Evolutionary conservation across 2,113 vertebrate genomes (phyloP).

Genomic region (Eulemur rufifrons): DNA sequence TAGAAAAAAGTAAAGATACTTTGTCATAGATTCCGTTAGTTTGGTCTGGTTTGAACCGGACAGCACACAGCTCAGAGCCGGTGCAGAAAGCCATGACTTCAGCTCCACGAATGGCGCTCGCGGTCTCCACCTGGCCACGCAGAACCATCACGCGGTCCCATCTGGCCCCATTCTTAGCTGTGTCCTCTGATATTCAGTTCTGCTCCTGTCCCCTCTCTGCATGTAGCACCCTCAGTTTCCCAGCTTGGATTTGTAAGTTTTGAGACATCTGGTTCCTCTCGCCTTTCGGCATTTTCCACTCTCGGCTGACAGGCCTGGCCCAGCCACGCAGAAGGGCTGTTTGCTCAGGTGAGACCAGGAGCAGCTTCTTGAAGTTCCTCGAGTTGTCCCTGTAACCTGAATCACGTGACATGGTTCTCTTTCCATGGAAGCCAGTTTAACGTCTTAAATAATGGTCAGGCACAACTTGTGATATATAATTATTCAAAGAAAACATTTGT

Average conservation of each 20-base stretch:
- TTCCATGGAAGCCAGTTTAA: background rate
- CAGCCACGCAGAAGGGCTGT: background rate
- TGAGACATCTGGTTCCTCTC: accelerated
- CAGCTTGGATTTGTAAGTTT: background rate
- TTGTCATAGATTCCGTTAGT: too few relatives aligned
- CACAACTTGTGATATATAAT: conserved; percentile 3
- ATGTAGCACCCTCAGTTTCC: too few relatives aligned
- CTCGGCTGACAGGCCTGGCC: background rate
- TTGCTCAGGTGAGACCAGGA: background rate
- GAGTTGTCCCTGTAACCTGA: background rate
- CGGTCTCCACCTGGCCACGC: accelerated
- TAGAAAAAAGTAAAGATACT: background rate
- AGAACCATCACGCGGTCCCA: accelerated
- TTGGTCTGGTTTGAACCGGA: background rate
- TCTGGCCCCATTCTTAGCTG: accelerated
- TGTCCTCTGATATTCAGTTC: background rate
- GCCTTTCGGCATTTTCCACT: too few relatives aligned
- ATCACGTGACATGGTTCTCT: background rate
- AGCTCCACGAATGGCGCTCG: accelerated
- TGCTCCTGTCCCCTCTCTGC: accelerated
- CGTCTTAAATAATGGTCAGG: conserved; percentile 5
- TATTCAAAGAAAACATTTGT: conserved; percentile 54
- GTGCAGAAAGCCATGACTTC: accelerated
- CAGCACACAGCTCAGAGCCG: accelerated
- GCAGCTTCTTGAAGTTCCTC: background rate